Evolutionary conservation across 2,113 vertebrate species (phyloP).

Genomic region (Ptilonorhynchus violaceus): DNA sequence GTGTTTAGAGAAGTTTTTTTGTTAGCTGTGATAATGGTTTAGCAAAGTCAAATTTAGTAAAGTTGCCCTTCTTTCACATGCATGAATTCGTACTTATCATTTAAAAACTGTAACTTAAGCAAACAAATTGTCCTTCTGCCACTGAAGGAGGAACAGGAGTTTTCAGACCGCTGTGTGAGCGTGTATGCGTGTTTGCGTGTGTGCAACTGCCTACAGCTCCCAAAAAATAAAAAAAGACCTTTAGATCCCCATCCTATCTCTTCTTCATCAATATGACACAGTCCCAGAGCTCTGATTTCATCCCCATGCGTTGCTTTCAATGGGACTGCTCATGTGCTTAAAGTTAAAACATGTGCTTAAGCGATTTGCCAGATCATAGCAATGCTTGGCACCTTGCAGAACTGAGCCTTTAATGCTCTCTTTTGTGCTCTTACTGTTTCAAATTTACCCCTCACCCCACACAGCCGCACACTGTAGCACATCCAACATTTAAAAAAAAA

Average conservation of each 20-base stretch:
- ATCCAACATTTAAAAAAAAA: not conserved
- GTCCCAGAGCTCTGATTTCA: slow-evolving; percentile 61
- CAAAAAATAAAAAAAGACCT: slow-evolving; percentile 3
- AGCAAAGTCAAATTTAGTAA: not conserved
- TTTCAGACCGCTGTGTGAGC: not conserved
- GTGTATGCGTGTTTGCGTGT: fast-evolving
- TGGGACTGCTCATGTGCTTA: slow-evolving; percentile 59
- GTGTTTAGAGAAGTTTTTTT: not conserved
- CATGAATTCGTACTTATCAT: not conserved
- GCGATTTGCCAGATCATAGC: slow-evolving; percentile 62
- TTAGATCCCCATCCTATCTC: slow-evolving; percentile 36
- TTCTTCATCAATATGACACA: slow-evolving; percentile 51
- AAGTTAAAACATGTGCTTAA: slow-evolving; percentile 67
- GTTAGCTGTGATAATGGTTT: not conserved
- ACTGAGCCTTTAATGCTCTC: slow-evolving; percentile 64
- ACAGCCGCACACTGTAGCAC: slow-evolving; percentile 30
- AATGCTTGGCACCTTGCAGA: slow-evolving; percentile 66
- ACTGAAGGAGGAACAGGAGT: not conserved
- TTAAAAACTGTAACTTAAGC: not conserved
- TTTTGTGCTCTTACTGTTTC: slow-evolving; percentile 64
- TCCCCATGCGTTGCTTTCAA: slow-evolving; percentile 10
- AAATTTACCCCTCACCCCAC: slow-evolving; percentile 63
- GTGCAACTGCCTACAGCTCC: not conserved
- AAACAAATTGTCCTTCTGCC: not conserved
- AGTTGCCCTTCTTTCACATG: not conserved